These are phyloP conservation scores for Todus mexicanus DNA, from an alignment of 2,797 vertebrate genomes.

Conservation along the genomic window DNA sequence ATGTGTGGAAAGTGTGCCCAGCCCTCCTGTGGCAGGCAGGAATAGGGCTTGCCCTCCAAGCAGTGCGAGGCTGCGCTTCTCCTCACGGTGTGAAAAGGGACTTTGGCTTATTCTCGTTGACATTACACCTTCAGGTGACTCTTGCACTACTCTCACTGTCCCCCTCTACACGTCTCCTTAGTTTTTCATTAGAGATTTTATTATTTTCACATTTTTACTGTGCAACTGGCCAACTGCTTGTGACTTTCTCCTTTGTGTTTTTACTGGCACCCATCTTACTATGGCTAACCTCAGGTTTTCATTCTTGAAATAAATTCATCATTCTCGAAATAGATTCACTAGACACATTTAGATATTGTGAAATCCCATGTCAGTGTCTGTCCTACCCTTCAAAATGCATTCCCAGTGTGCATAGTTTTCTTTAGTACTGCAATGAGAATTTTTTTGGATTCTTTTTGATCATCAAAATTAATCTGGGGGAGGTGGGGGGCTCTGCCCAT, in stretches of 20 bases:
- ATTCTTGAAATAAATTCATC: background rate
- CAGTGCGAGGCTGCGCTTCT: background rate
- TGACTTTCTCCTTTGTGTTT: background rate
- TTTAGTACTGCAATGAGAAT: background rate
- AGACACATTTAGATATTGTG: background rate
- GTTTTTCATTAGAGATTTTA: background rate
- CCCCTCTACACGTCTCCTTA: background rate
- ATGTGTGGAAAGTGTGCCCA: background rate
- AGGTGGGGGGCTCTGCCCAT: background rate
- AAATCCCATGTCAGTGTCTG: background rate
- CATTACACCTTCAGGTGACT: background rate
- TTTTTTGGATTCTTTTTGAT: background rate
- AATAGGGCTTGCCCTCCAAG: background rate
- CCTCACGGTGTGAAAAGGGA: background rate
- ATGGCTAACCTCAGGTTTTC: background rate
- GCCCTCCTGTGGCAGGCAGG: background rate
- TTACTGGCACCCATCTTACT: background rate
- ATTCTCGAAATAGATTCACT: background rate
- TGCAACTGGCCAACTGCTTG: background rate
- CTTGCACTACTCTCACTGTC: background rate
- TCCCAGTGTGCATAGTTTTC: background rate
- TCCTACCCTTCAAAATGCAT: background rate
- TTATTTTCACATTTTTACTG: background rate
- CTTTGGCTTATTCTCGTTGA: background rate
- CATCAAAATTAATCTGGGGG: background rate